These are phyloP conservation scores for Xylota sylvarum DNA, from an alignment of 2,888 invertebrate species.

Conservation along the genomic window DNA sequence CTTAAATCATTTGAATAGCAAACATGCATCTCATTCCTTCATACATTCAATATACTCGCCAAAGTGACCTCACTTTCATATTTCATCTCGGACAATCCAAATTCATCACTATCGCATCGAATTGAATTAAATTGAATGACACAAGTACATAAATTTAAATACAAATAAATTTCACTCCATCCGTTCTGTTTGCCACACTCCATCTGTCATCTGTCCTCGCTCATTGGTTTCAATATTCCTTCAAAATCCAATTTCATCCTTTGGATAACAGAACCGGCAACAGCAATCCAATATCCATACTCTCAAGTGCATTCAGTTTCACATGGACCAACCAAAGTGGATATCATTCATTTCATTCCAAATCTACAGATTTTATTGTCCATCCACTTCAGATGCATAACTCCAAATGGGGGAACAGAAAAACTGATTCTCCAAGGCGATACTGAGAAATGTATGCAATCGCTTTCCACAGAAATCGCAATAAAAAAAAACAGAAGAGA, in stretches of 20 bases:
- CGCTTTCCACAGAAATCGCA: constrained; percentile 41
- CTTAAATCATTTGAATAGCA: no score
- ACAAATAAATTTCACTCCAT: constrained; percentile 45
- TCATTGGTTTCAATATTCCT: constrained; percentile 67
- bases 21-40: no score
- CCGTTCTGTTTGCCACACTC: constrained; percentile 27
- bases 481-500: constrained; percentile 14
- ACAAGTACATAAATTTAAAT: constrained; percentile 41
- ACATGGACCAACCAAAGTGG: constrained; percentile 42
- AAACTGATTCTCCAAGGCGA: constrained; percentile 59
- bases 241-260: constrained; percentile 70
- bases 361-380: constrained; percentile 74
- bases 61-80: neutral
- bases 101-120: constrained; percentile 7
- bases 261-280: constrained; percentile 32
- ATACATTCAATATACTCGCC: neutral
- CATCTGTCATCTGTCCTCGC: constrained; percentile 58
- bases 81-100: constrained; percentile 4
- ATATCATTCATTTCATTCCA: constrained; percentile 69
- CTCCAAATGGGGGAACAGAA: constrained; percentile 37
- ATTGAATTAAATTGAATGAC: constrained; percentile 39
- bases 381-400: constrained; percentile 63
- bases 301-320: constrained; percentile 64
- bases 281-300: constrained; percentile 54
- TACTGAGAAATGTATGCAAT: constrained; percentile 58